These are phyloP conservation scores for Rosalia funebris DNA, from an alignment of 2,888 invertebrate species.

Conservation along the genomic window DNA sequence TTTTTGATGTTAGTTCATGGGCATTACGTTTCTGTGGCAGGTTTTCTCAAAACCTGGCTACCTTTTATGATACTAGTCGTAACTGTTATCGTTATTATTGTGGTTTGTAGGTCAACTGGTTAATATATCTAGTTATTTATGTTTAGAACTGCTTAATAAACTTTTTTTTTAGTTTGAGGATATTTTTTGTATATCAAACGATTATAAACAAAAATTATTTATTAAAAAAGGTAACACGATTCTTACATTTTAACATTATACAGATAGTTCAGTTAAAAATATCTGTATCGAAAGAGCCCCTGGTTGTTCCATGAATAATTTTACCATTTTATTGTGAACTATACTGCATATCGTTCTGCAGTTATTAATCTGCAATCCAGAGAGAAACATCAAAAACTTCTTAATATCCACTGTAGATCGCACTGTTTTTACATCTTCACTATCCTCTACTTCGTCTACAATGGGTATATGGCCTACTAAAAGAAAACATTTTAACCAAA, in stretches of 20 bases:
- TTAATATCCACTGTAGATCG: slow-evolving; percentile 80
- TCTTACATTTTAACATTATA: slow-evolving; percentile 1
- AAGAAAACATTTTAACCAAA: slow-evolving; percentile 30
- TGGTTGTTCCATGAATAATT: slow-evolving; percentile 78
- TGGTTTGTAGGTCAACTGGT: slow-evolving; percentile 10
- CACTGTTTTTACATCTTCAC: slow-evolving; percentile 64
- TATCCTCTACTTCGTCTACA: slow-evolving; percentile 31
- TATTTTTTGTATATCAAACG: background rate
- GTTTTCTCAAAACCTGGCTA: slow-evolving; percentile 84
- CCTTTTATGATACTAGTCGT: slow-evolving; percentile 72
- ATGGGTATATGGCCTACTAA: slow-evolving; percentile 49
- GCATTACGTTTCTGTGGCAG: slow-evolving; percentile 79
- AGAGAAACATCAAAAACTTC: slow-evolving; percentile 81
- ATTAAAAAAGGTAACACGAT: background rate
- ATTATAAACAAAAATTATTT: background rate
- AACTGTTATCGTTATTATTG: slow-evolving; percentile 50
- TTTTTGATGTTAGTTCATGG: slow-evolving; percentile 80
- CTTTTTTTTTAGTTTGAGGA: background rate
- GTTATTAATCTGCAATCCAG: slow-evolving; percentile 81
- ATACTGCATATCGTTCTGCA: slow-evolving; percentile 81
- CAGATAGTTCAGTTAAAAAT: slow-evolving; percentile 77
- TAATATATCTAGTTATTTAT: background rate
- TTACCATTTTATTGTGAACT: slow-evolving; percentile 77
- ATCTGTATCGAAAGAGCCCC: slow-evolving; percentile 83
- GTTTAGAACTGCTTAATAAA: background rate